These are phyloP conservation scores for Coleophora deauratella DNA, from an alignment of 2,888 invertebrate species.

Conservation along the genomic window DNA sequence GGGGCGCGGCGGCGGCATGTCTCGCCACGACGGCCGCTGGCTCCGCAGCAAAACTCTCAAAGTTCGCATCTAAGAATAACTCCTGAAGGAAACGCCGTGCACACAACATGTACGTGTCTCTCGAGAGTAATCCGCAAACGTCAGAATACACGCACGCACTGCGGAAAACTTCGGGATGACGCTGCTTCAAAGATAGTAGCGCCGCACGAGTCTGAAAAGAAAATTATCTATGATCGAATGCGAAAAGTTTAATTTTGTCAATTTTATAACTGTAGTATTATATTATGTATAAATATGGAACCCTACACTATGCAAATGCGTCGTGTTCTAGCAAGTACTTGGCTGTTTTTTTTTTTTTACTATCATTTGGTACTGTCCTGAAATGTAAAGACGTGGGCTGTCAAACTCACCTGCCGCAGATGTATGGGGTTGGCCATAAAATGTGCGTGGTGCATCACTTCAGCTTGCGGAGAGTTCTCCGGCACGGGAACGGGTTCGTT, in stretches of 20 bases:
- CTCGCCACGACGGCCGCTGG: constrained; percentile 62
- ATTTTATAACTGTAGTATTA: no score
- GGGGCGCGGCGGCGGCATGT: constrained; percentile 24
- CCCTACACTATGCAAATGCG: no score
- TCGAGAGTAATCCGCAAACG: constrained; percentile 84
- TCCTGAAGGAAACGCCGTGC: constrained; percentile 94
- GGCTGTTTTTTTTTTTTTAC: no score
- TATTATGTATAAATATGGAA: no score
- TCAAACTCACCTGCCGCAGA: constrained; percentile 42
- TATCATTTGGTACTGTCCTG: no score
- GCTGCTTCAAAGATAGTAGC: constrained; percentile 83
- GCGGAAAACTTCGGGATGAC: constrained; percentile 82
- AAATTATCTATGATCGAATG: no score
- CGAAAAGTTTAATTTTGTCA: no score
- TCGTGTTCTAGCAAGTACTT: no score
- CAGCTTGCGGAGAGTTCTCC: constrained; percentile 41
- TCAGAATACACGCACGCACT: constrained; percentile 96
- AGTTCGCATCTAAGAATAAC: constrained; percentile 89
- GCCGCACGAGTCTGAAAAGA: constrained; percentile 82
- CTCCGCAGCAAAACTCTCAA: constrained; percentile 75
- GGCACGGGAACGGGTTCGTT: constrained; percentile 28
- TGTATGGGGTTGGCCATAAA: constrained; percentile 65
- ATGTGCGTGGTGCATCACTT: constrained; percentile 51
- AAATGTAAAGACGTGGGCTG: no score
- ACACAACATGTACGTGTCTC: constrained; percentile 86